Percentiles rank a stretch among this genome's conserved stretches.
phyloP scores from a whole-genome alignment of 1,140 invertebrate species.

The Doryteuthis pealeii region DNA sequence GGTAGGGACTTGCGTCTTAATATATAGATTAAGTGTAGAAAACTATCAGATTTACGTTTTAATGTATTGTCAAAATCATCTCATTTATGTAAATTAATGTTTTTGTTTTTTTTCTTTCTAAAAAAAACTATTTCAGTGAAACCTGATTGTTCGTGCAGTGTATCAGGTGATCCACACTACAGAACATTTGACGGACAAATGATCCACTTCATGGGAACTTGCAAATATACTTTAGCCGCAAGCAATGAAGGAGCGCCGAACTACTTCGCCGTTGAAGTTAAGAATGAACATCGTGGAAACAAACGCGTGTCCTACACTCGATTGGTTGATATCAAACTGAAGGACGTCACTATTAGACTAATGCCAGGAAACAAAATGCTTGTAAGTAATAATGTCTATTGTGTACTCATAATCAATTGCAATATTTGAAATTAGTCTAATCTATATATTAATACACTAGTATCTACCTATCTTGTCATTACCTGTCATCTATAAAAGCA shows the following conservation, averaged over 20 bases:
- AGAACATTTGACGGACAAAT: slow-evolving; percentile 20
- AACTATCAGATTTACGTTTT: too few species aligned
- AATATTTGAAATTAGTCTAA: too few species aligned
- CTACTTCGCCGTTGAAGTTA: slow-evolving; percentile 83
- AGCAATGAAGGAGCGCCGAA: not conserved
- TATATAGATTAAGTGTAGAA: too few species aligned
- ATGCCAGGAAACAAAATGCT: slow-evolving; percentile 76
- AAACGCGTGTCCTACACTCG: slow-evolving; percentile 20
- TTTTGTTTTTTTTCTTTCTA: too few species aligned
- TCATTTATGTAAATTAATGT: too few species aligned
- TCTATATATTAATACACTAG: too few species aligned
- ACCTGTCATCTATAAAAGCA: too few species aligned
- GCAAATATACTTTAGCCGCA: slow-evolving; percentile 18
- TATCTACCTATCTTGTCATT: too few species aligned
- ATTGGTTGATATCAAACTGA: slow-evolving; percentile 21
- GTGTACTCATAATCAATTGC: too few species aligned
- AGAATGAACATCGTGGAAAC: slow-evolving; percentile 66
- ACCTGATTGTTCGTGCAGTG: slow-evolving; percentile 17
- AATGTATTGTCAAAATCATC: too few species aligned
- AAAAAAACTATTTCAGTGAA: too few species aligned
- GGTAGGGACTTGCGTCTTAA: too few species aligned
- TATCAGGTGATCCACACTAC: slow-evolving; percentile 24
- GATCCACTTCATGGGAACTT: slow-evolving; percentile 26
- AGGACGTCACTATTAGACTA: slow-evolving; percentile 21
- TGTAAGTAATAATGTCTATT: slow-evolving; percentile 64